Evolutionary conservation across 23 tunicate species (phyloP).

Genomic region (Trididemnum clinides): DNA sequence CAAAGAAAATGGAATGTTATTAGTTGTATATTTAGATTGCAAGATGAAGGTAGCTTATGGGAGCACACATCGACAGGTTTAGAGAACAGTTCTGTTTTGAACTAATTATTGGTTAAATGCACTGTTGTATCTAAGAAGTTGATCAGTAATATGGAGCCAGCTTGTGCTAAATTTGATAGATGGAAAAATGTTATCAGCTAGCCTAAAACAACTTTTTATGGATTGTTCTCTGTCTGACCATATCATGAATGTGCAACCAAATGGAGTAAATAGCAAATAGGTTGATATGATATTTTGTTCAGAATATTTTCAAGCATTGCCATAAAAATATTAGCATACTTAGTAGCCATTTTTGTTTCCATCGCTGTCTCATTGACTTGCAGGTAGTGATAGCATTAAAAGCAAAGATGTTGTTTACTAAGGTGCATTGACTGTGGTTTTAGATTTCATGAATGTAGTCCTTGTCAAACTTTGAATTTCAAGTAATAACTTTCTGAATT

Average conservation of each 20-base stretch:
- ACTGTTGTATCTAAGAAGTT: no score
- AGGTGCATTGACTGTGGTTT: background rate
- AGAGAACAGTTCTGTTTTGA: no score
- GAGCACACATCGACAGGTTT: background rate
- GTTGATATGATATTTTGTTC: background rate
- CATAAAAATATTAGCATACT: constrained; percentile 34
- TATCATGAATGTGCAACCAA: no score
- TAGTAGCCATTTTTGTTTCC: constrained; percentile 31
- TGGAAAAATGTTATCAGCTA: background rate
- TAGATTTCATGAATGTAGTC: background rate
- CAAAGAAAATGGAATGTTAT: background rate
- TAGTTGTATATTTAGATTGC: background rate
- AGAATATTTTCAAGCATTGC: background rate
- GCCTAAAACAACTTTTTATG: background rate
- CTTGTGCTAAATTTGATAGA: background rate
- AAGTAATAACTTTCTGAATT: background rate
- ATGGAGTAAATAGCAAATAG: no score
- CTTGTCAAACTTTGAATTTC: background rate
- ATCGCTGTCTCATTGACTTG: constrained; percentile 17
- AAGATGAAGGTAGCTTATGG: background rate
- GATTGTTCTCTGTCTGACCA: background rate
- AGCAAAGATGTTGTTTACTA: background rate
- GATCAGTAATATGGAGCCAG: background rate
- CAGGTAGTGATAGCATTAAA: background rate
- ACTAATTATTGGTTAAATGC: no score